Evolutionary conservation across 2,888 invertebrate genomes (phyloP), one percentile per base, ranked within the genome.

Genomic region (Hemicrepidius hirtus): DNA sequence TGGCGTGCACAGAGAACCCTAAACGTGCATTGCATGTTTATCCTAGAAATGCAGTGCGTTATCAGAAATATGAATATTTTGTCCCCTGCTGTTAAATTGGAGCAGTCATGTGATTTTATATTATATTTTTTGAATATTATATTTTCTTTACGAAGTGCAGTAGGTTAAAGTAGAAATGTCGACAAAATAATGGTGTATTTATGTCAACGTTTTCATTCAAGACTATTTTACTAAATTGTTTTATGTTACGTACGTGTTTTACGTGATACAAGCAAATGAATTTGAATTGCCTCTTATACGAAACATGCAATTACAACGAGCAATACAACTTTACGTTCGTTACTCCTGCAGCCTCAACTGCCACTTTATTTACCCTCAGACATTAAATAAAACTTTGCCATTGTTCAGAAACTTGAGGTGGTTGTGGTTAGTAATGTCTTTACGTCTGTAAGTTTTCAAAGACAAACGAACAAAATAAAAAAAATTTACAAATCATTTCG

Each of bases 261-360:
- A 55, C 57, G 66, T 66, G 66, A 66, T 66, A 41, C 53, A 57
- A 13, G 41, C 66, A 57, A 57, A 66, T 66, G 66, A 66, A 66
- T 66, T 66, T 66, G 57, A 66, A 66, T 66, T 57, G 44, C 66
- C 66, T 66, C 55, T 41, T 66, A 37, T 40, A 46, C 53, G 41
- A 66, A n/a, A 66, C 66, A 57, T 66, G 66, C 66, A 66, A 66
- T 66, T 66, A 66, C 57, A 66, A 40, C 53, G 24, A 44, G 66
- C 53, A 66, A 53, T 66, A 66, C 57, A 66, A 66, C 24, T 57
- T 35, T 37, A 20, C 57, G 41, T 66, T 55, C 53, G 44, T 66
- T 57, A 57, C 65, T 16, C 32, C 53, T 65, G 9, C 40, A 53
- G 40, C 37, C 35, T 65, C 50, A 57, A 57, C 66, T 66, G 24